phyloP scores from a whole-genome alignment of 2,888 invertebrate species.

The Hipparchia sbordonii region DNA sequence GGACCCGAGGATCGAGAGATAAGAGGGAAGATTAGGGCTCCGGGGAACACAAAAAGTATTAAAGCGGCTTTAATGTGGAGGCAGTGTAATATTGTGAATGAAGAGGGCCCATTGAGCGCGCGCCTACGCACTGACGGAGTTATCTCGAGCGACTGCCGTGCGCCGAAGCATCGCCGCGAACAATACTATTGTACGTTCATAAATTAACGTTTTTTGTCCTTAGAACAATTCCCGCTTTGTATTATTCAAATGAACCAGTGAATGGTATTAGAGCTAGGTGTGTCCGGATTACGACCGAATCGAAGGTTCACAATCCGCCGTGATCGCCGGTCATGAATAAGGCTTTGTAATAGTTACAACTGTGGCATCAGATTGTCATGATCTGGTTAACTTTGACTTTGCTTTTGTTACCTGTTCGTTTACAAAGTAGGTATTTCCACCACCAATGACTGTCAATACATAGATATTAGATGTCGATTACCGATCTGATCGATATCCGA shows the following conservation, averaged over 20 bases:
- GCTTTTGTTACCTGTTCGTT: neutral
- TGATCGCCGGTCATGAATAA: slow-evolving; percentile 44
- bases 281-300: slow-evolving; percentile 48
- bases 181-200: slow-evolving; percentile 61
- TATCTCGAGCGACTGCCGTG: slow-evolving; percentile 55
- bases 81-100: slow-evolving; percentile 76
- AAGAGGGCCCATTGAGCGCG: slow-evolving; percentile 78
- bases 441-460: neutral
- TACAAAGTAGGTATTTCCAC: neutral
- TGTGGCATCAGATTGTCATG: slow-evolving; percentile 20
- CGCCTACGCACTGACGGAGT: slow-evolving; percentile 71
- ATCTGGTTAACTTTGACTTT: slow-evolving; percentile 1
- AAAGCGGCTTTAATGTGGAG: slow-evolving; percentile 78
- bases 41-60: slow-evolving; percentile 64
- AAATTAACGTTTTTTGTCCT: slow-evolving; percentile 58
- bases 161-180: slow-evolving; percentile 48
- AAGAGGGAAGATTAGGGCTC: slow-evolving; percentile 78
- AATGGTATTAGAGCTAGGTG: slow-evolving; percentile 54
- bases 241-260: slow-evolving; percentile 63
- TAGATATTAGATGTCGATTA: neutral
- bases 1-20: slow-evolving; percentile 78
- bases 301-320: slow-evolving; percentile 44
- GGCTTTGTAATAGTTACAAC: slow-evolving; percentile 37
- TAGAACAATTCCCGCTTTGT: slow-evolving; percentile 54
- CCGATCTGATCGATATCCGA: neutral